phyloP scores from a whole-genome alignment of 2,113 vertebrate genomes.

The Eupsittula cactorum region DNA sequence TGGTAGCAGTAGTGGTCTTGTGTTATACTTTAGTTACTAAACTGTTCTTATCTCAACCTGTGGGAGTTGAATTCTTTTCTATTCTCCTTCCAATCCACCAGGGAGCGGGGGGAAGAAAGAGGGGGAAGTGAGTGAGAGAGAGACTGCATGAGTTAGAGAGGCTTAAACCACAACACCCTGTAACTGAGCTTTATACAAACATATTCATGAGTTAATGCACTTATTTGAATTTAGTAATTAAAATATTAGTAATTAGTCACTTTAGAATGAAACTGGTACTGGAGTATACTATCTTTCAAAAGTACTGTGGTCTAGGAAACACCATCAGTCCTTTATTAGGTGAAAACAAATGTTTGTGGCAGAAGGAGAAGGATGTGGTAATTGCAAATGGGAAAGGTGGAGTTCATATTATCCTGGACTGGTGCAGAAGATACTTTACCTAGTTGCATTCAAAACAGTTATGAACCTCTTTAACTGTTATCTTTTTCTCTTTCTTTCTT shows the following conservation, averaged over 20 bases:
- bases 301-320: background rate
- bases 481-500: background rate
- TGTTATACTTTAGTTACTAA: too few species aligned
- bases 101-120: too few species aligned
- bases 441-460: background rate
- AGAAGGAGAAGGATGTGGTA: background rate
- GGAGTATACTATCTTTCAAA: background rate
- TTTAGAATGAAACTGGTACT: background rate
- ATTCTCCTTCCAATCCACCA: too few species aligned
- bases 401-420: background rate
- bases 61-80: too few species aligned
- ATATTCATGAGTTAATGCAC: background rate
- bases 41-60: too few species aligned
- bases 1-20: too few species aligned
- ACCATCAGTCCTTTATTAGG: background rate
- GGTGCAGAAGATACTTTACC: background rate
- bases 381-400: background rate
- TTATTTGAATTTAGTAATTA: background rate
- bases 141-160: too few species aligned
- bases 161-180: background rate
- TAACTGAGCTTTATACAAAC: background rate
- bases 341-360: background rate
- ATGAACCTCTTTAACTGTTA: background rate
- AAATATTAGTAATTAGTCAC: background rate
- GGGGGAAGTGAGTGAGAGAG: too few species aligned